Conservation (phyloP, 1,140 invertebrate species). For the Holcopasites calliopsidis region DNA sequence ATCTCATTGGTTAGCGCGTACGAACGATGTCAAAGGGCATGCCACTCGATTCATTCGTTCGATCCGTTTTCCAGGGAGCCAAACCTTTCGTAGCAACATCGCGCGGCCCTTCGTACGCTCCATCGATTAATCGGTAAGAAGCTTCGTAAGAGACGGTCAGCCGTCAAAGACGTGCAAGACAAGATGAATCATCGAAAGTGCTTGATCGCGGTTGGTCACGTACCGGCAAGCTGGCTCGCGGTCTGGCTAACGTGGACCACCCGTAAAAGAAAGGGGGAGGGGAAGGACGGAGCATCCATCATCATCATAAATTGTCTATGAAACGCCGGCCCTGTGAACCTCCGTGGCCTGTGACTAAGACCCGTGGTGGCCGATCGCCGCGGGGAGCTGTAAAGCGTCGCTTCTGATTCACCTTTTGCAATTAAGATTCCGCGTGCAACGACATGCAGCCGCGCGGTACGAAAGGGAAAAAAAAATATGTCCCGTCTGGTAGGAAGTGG, state of each 20-base stretch:
- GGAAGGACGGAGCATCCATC: constrained; percentile 45
- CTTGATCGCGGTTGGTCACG: constrained; percentile 30
- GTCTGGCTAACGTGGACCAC: constrained; percentile 30
- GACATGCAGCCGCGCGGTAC: neutral
- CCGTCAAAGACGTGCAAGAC: constrained; percentile 35
- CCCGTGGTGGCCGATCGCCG: neutral
- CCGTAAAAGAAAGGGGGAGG: constrained; percentile 1
- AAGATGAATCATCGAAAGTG: constrained; percentile 52
- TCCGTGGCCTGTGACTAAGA: constrained; percentile 2
- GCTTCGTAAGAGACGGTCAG: constrained; percentile 26
- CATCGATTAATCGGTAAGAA: constrained; percentile 40
- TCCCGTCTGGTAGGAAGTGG: neutral
- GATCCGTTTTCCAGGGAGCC: neutral
- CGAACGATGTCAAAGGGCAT: constrained; percentile 50
- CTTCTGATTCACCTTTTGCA: constrained; percentile 22
- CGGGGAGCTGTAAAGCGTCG: constrained; percentile 11
- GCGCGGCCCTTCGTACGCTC: neutral
- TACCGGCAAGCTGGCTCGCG: constrained; percentile 18
- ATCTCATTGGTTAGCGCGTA: constrained; percentile 48
- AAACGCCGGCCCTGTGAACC: constrained; percentile 1
- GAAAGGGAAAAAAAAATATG: constrained; percentile 23
- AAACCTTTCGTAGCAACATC: neutral
- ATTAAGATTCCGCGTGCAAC: constrained; percentile 17
- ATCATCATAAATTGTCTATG: constrained; percentile 29
- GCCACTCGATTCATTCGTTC: constrained; percentile 37